phyloP scores from a whole-genome alignment of 2,888 invertebrate genomes.

The Yponomeuta cagnagella region DNA sequence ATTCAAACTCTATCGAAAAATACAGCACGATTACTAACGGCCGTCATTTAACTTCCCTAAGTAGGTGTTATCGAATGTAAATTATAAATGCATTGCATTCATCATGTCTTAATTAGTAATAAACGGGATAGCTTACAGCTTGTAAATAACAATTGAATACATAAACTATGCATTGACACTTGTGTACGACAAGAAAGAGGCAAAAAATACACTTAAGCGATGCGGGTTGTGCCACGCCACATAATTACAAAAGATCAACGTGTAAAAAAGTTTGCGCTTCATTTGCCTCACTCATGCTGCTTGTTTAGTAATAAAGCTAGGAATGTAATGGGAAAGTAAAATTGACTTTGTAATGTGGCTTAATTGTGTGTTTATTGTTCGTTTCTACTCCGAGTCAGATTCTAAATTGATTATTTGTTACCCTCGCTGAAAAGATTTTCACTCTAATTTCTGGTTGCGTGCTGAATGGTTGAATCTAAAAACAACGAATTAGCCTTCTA shows the following conservation, averaged over 20 bases:
- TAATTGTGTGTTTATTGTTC: constrained; percentile 10
- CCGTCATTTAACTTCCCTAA: too few relatives aligned
- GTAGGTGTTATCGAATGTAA: too few relatives aligned
- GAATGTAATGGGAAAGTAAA: constrained; percentile 10
- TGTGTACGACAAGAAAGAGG: neutral
- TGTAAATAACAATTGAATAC: constrained; percentile 7
- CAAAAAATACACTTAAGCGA: neutral
- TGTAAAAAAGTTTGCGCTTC: constrained; percentile 10
- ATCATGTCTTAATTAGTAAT: neutral
- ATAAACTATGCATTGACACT: constrained; percentile 9
- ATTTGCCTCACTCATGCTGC: neutral
- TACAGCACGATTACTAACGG: too few relatives aligned
- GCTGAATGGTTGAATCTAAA: neutral
- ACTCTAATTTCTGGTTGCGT: neutral
- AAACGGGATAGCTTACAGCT: neutral
- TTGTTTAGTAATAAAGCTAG: constrained; percentile 9
- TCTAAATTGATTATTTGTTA: neutral
- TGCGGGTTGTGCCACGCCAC: constrained; percentile 2
- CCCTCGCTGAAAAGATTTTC: neutral
- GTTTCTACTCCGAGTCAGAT: neutral
- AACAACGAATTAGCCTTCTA: too few relatives aligned
- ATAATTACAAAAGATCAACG: constrained; percentile 10
- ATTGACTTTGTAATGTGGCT: constrained; percentile 6
- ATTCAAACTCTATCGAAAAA: too few relatives aligned
- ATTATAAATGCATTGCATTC: neutral